Percentiles rank a stretch among this genome's conserved stretches.
Evolutionary conservation across 53 echinoderm and acorn worm genomes (phyloP).

Genomic region (Crossaster papposus): DNA sequence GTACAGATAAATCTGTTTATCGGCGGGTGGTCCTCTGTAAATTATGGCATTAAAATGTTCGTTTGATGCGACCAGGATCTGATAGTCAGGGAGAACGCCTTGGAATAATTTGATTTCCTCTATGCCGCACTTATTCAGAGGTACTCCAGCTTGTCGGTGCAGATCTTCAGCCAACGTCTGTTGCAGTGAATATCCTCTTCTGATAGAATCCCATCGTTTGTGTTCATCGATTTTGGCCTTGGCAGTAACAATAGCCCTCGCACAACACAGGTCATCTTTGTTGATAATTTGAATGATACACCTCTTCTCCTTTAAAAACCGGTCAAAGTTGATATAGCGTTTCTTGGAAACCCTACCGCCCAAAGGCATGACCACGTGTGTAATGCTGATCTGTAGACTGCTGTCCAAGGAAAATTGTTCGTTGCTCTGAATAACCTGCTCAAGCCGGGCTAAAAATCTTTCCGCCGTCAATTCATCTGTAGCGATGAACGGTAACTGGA

Average conservation of each 20-base stretch:
- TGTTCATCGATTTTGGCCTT: conserved; percentile 49
- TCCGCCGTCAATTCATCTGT: conserved; percentile 18
- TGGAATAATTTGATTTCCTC: conserved; percentile 62
- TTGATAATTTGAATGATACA: conserved; percentile 56
- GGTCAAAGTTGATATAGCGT: neutral
- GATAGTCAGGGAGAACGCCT: conserved; percentile 29
- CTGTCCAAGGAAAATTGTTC: conserved; percentile 14
- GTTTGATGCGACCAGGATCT: conserved; percentile 41
- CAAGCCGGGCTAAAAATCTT: conserved; percentile 36
- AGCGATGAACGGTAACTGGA: conserved; percentile 37
- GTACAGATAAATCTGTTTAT: conserved; percentile 44
- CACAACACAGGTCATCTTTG: conserved; percentile 56
- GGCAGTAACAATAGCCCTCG: conserved; percentile 61
- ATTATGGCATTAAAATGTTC: conserved; percentile 48
- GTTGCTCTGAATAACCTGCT: conserved; percentile 9
- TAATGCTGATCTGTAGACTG: conserved; percentile 6
- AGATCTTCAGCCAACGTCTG: conserved; percentile 48
- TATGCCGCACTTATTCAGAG: conserved; percentile 50
- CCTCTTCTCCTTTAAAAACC: conserved; percentile 22
- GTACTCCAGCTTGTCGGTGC: conserved; percentile 36
- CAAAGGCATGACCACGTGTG: conserved; percentile 15
- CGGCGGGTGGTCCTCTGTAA: conserved; percentile 21
- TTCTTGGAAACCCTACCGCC: conserved; percentile 17
- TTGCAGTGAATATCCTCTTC: conserved; percentile 29
- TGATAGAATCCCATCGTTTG: conserved; percentile 53